Evolutionary conservation across 2,113 vertebrate species (phyloP), one percentile per base, ranked within the genome.

Genomic region (Aphyosemion australe): DNA sequence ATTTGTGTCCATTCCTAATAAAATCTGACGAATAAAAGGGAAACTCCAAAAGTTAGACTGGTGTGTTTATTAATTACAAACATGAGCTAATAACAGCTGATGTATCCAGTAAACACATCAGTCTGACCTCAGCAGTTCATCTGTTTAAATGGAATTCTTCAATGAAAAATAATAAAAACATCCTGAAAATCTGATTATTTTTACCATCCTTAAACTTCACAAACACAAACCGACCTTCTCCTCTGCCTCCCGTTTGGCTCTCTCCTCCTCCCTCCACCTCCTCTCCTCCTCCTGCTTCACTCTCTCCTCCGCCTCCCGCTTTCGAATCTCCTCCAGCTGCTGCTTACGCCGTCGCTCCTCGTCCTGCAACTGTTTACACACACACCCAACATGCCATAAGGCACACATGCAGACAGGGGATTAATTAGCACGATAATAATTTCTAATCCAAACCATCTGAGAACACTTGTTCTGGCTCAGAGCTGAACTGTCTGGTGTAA

Each of bases 311-410:
- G 96, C 96, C 87, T 99, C 97, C 19, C 96, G 92, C 60, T 94
- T 94, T 8, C 96, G 93, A 85, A 97, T 94, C 80, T 99, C 97
- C 90, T 99, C 96, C 87, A 98, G 65, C 47, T 98, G 97, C 64
- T 98, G 97, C 87, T 97, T 97, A 50, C 97, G 92, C 66, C 96
- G 87, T 21, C 95, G 93, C 74, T 99, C 97, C 87, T 99, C 97
- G 26, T 99, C 97, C 95, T 99, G 97, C 84, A 99, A 92, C 97
- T 99, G 92, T 74, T 67, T 31, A 47, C 46, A 57, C 34, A 21
- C 14, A 53, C 65, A 66, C 12, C 48, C 47, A 46, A 49, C 61
- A 68, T 58, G 59, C 65, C 61, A 14, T n/a, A 12, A 26, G 53
- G 54, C 73, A 79, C 55, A 64, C 61, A 69, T 11, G 48, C 61